Evolutionary conservation across 2,797 vertebrate species (phyloP), one percentile per base, ranked within the genome.

Genomic region (Serranus cabrilla): DNA sequence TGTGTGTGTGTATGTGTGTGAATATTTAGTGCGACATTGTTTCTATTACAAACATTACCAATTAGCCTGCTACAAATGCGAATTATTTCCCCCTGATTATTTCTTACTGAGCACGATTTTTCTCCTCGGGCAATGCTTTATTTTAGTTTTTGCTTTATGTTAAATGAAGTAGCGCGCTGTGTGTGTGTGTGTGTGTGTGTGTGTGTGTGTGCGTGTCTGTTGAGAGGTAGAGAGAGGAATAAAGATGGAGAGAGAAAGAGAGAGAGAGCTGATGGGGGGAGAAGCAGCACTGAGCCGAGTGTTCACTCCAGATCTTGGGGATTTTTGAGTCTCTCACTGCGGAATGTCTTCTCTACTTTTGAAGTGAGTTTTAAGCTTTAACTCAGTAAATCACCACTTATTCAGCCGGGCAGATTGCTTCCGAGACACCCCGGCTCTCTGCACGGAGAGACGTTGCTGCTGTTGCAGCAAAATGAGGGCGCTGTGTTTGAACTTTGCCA

Each of bases 401-500:
- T 20, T 61, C 51, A 16, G 40, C 47, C 0, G 7, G 25, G 31
- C 50, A 52, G 45, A 69, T 47, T 63, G 23, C 37, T 37, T 74
- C 2, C 39, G 18, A 54, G n/a, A 52, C 56, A 20, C 25, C 14
- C 31, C 5, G n/a, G 13, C 49, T 73, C 54, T 70, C 43, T 70
- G 77, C 76, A 79, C 84, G 90, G 80, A 84, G 61, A 70, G 20
- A 55, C 72, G 34, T 20, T 74, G 68, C 51, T 61, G 62, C 56
- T 42, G 72, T 27, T 63, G 71, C 79, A 37, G 80, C 74, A 90
- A 71, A 49, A 94, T 94, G 91, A 90, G 67, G 71, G n/a, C 27
- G 58, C 62, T 89, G 58, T 89, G 85, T 84, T 63, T 91, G 83
- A 92, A 92, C 91, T 92, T 93, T 91, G 83, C 81, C 84, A 78